phyloP scores from a whole-genome alignment of 1,140 invertebrate species.

The Euglossa dilemma region DNA sequence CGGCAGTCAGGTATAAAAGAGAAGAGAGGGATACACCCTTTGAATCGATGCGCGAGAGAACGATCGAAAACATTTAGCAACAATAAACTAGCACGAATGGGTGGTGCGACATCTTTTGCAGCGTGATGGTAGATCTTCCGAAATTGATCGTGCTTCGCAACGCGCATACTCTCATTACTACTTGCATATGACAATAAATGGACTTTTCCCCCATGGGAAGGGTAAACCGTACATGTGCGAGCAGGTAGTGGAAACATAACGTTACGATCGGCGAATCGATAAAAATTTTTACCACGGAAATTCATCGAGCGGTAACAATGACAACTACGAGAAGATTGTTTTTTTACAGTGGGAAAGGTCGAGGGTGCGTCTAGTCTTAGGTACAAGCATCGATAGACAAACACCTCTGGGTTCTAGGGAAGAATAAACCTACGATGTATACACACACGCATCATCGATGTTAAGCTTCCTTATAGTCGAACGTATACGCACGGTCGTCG shows the following conservation, averaged over 20 bases:
- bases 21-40: conserved; percentile 5
- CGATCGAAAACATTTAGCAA: conserved; percentile 47
- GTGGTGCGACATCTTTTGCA: conserved; percentile 65
- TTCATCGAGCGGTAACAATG: neutral
- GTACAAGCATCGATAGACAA: conserved; percentile 18
- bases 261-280: neutral
- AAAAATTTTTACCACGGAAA: neutral
- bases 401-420: neutral
- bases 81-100: conserved; percentile 54
- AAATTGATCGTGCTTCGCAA: conserved; percentile 68
- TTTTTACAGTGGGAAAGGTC: neutral
- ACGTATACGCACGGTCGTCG: neutral
- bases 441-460: neutral
- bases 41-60: neutral
- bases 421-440: neutral
- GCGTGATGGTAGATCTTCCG: conserved; percentile 61
- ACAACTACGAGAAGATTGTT: conserved; percentile 10
- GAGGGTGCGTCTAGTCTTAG: conserved; percentile 45
- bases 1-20: neutral
- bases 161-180: conserved; percentile 68
- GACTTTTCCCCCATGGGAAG: conserved; percentile 48
- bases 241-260: neutral
- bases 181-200: conserved; percentile 63
- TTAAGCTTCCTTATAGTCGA: neutral
- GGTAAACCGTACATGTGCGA: conserved; percentile 11